These are phyloP conservation scores for Drosophila hydei DNA, from an alignment of 1,140 invertebrate species.

Conservation along the genomic window DNA sequence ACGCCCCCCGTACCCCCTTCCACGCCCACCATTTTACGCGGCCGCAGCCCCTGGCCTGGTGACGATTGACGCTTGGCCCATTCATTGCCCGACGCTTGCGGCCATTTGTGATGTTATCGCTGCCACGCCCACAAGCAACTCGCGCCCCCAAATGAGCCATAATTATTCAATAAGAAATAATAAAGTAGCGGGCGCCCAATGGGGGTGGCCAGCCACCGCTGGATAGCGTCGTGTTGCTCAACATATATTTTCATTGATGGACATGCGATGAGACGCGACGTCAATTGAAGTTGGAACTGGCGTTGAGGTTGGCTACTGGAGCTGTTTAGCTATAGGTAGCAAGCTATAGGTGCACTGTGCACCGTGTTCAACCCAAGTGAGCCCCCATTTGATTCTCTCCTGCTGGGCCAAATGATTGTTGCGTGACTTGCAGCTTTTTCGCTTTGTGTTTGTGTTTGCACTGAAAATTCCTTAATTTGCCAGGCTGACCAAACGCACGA, in stretches of 20 bases:
- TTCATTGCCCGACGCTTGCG: slow-evolving; percentile 28
- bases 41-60: background rate
- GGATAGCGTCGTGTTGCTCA: slow-evolving; percentile 23
- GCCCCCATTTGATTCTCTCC: background rate
- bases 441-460: slow-evolving; percentile 45
- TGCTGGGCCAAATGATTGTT: slow-evolving; percentile 71
- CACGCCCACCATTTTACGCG: background rate
- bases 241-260: slow-evolving; percentile 69
- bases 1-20: background rate
- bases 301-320: background rate
- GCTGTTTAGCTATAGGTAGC: too few relatives aligned
- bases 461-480: slow-evolving; percentile 80
- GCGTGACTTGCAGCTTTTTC: slow-evolving; percentile 75
- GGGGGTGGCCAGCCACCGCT: background rate
- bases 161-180: slow-evolving; percentile 83
- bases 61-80: slow-evolving; percentile 37
- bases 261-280: slow-evolving; percentile 42
- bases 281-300: background rate
- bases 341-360: background rate
- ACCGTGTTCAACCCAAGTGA: background rate
- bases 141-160: slow-evolving; percentile 72
- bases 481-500: slow-evolving; percentile 41
- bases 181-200: slow-evolving; percentile 52
- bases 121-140: slow-evolving; percentile 40
- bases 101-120: slow-evolving; percentile 55